Conservation (phyloP, 2,797 vertebrate genomes). For the Enteromius thamalakanensis region DNA sequence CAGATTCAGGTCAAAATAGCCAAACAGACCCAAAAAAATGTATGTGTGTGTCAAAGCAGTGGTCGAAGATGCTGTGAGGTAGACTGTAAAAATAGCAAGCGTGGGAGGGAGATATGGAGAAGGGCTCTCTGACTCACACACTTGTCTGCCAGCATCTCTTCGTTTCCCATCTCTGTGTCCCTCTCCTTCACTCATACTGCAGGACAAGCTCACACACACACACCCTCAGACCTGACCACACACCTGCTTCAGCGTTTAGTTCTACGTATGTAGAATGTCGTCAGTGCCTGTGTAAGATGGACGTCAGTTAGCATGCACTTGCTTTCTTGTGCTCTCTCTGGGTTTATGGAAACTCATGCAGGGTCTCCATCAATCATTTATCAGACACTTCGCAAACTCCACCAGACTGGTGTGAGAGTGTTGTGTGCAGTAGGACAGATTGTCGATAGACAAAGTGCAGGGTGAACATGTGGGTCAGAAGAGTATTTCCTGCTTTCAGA, state of each 20-base stretch:
- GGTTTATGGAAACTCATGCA: constrained; percentile 45
- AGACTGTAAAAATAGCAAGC: constrained; percentile 59
- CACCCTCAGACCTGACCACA: constrained; percentile 15
- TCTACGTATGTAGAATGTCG: background rate
- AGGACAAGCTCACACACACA: constrained; percentile 8
- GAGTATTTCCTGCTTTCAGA: background rate
- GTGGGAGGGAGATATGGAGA: constrained; percentile 59
- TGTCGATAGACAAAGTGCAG: constrained; percentile 10
- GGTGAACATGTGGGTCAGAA: constrained; percentile 6
- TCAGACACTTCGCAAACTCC: constrained; percentile 24
- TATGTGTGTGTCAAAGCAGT: constrained; percentile 34
- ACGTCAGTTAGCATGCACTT: background rate
- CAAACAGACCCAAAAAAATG: background rate
- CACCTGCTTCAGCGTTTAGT: constrained; percentile 26
- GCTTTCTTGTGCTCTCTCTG: constrained; percentile 4
- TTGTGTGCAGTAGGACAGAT: constrained; percentile 11
- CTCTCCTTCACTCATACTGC: constrained; percentile 16
- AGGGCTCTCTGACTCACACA: constrained; percentile 59
- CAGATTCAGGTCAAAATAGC: constrained; percentile 8
- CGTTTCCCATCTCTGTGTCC: constrained; percentile 26
- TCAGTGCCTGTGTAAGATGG: constrained; percentile 6
- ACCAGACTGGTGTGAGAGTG: background rate
- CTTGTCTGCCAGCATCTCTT: constrained; percentile 45
- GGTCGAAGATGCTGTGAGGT: constrained; percentile 52
- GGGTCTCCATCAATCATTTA: constrained; percentile 46